Percentiles rank a stretch among this genome's conserved stretches.
These are phyloP conservation scores for Pithecia hirsuta DNA, from an alignment of 2,797 vertebrate species.

Conservation along the genomic window DNA sequence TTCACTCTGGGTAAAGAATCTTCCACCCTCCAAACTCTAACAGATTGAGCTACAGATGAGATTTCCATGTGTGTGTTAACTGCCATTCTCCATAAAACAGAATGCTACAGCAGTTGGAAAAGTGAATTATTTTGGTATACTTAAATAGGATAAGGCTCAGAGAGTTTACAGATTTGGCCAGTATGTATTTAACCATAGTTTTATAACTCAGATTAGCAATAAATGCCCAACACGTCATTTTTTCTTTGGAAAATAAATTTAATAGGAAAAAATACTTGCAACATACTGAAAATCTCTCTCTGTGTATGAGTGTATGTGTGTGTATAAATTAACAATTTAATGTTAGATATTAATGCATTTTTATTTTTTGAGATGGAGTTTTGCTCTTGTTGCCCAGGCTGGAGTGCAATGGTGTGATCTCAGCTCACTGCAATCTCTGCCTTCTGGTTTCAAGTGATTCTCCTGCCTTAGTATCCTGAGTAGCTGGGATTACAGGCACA, in stretches of 20 bases:
- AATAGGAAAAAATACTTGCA: constrained; percentile 75
- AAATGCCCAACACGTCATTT: neutral
- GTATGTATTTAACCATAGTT: neutral
- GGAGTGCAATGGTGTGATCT: too few relatives aligned
- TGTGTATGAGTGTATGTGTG: neutral
- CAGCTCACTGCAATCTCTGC: too few relatives aligned
- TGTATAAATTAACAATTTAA: neutral
- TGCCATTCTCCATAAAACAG: neutral
- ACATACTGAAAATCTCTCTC: constrained; percentile 45
- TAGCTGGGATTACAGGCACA: too few relatives aligned
- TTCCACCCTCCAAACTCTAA: neutral
- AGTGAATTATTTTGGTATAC: constrained; percentile 30
- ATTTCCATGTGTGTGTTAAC: neutral
- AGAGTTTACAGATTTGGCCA: constrained; percentile 19
- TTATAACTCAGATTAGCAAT: constrained; percentile 49
- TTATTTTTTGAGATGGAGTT: neutral
- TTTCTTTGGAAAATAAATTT: constrained; percentile 68
- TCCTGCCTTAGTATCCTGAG: too few relatives aligned
- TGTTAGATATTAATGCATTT: neutral
- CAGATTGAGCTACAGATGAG: neutral
- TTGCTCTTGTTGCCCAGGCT: too few relatives aligned
- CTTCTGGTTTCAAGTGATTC: too few relatives aligned
- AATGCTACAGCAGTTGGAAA: neutral
- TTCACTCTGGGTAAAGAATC: neutral
- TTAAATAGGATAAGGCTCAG: neutral